Evolutionary conservation across 2,797 vertebrate species (phyloP), one percentile per base, ranked within the genome.

Genomic region (Miopithecus talapoin): DNA sequence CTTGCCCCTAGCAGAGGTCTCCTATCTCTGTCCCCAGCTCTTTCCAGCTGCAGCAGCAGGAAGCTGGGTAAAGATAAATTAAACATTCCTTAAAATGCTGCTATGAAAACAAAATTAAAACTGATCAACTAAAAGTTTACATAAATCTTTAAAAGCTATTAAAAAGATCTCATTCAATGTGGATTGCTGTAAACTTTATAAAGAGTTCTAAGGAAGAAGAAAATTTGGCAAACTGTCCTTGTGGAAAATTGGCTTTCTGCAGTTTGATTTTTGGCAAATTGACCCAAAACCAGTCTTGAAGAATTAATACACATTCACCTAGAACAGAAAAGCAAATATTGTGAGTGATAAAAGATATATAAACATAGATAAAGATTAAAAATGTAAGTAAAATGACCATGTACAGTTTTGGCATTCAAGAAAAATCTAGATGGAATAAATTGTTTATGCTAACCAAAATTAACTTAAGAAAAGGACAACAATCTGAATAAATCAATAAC

Each of bases 201-300:
- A 97, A 89, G 95, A 97, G 85, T 96, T 97, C 78, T 95, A 97
- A 97, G 74, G 70, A 96, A 96, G 41, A 90, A 85, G 85, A 94
- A 97, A 85, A 85, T 89, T 79, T 96, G 85, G 81, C 96, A 95
- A 84, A 96, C 89, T 89, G 14, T 78, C 19, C 68, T 95, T 57
- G 41, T 96, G 95, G 94, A 93, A 97, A 97, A 48, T 92, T 92
- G 81, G 78, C 92, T 94, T 89, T 94, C 88, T 95, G 36, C 11
- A 72, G 55, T 59, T 55, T 94, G 87, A 80, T 14, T 97, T 96
- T 97, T 97, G 92, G 88, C 19, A 22, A 95, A 94, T 53, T 90
- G 89, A 89, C 75, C 48, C 74, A 87, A 61, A 92, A 85, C 30
- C 8, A 78, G 46, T 74, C 48, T 89, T 89, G 80, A 96, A 88